phyloP scores from a whole-genome alignment of 2,888 invertebrate species.

The Drosophila algonquin region DNA sequence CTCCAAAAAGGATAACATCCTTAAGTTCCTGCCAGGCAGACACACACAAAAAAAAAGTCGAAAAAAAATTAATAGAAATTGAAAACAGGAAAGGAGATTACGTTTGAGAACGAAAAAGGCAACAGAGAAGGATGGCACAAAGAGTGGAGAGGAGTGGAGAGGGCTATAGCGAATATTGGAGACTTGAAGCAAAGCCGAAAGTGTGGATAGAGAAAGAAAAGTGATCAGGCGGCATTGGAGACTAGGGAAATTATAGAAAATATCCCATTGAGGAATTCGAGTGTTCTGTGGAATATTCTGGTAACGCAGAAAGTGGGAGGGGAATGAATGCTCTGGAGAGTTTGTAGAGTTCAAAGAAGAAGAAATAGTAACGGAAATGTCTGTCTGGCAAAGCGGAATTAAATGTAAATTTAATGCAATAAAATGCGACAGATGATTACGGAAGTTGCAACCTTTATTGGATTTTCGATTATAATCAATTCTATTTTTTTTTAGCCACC shows the following conservation, averaged over 20 bases:
- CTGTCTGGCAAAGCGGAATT: too few relatives aligned
- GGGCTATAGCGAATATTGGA: background rate
- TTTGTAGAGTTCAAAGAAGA: too few relatives aligned
- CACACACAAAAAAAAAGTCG: constrained; percentile 1
- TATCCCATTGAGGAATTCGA: too few relatives aligned
- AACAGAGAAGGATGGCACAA: background rate
- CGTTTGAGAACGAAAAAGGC: constrained; percentile 11
- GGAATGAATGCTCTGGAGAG: too few relatives aligned
- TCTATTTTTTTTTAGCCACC: constrained; percentile 6
- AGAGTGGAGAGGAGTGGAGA: background rate
- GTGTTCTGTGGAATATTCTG: too few relatives aligned
- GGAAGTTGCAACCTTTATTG: background rate
- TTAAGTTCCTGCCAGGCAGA: background rate
- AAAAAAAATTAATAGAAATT: constrained; percentile 29
- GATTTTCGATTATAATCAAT: background rate
- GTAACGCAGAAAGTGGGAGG: too few relatives aligned
- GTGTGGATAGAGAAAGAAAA: background rate
- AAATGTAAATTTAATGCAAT: background rate
- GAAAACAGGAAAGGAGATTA: constrained; percentile 42
- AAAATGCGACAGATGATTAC: background rate
- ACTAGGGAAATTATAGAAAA: background rate
- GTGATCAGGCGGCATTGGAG: background rate
- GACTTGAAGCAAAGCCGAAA: background rate
- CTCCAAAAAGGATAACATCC: constrained; percentile 26
- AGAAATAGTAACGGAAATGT: too few relatives aligned